Conservation (phyloP, 2,113 vertebrate species). For the Alligator sinensis region DNA sequence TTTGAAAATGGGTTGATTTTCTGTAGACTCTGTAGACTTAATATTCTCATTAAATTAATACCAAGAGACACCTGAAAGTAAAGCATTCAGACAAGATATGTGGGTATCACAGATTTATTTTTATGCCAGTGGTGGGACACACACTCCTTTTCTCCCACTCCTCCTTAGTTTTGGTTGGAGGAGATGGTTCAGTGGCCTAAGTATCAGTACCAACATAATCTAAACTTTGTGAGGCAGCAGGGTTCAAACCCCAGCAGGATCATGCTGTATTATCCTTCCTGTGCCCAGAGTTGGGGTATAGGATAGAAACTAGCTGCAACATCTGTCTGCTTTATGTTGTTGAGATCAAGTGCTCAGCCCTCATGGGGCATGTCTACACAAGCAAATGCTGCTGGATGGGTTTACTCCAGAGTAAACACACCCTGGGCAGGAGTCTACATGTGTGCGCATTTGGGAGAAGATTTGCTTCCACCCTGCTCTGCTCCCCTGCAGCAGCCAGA, state of each 20-base stretch:
- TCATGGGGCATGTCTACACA: not conserved
- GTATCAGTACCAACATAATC: not conserved
- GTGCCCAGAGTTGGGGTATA: not conserved
- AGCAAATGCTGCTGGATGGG: no score
- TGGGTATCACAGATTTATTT: not conserved
- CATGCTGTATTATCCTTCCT: not conserved
- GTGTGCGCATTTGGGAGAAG: no score
- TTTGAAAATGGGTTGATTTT: not conserved
- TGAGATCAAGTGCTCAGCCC: not conserved
- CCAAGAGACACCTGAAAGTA: not conserved
- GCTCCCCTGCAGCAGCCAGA: no score
- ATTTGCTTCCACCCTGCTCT: no score
- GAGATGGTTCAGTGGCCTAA: not conserved
- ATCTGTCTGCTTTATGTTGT: rapidly evolving
- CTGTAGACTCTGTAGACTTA: not conserved
- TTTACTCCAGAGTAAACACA: no score
- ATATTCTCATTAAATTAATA: not conserved
- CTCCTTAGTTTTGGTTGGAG: not conserved
- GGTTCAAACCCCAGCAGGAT: not conserved
- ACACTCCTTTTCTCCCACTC: not conserved
- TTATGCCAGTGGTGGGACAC: not conserved
- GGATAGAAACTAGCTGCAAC: not conserved
- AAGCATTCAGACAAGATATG: not conserved
- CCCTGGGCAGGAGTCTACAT: no score
- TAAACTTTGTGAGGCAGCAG: not conserved